phyloP scores from a whole-genome alignment of 37 sponge, comb jelly and placozoan species.

The Beroe forskalii region DNA sequence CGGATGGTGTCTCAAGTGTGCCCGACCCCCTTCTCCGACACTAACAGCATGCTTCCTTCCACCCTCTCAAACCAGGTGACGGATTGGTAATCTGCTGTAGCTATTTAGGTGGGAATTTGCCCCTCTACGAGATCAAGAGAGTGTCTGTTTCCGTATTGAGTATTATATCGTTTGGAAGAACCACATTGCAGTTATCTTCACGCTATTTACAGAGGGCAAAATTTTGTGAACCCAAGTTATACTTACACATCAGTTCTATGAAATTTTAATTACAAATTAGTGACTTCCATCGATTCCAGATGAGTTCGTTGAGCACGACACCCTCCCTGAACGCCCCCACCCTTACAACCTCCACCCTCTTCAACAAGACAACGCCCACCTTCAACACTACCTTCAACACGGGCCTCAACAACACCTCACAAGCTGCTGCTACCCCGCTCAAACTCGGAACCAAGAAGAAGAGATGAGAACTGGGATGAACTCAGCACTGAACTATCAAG shows the following conservation, averaged over 20 bases:
- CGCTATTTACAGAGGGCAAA: too few relatives aligned
- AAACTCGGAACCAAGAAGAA: conserved; percentile 28
- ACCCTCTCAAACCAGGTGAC: background rate
- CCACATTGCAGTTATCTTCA: too few relatives aligned
- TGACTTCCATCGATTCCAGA: too few relatives aligned
- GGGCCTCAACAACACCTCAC: background rate
- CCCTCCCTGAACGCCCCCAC: background rate
- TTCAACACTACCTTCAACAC: conserved; percentile 3
- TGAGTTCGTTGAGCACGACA: background rate
- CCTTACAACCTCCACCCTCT: conserved; percentile 5
- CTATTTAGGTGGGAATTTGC: too few relatives aligned
- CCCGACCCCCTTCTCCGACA: conserved; percentile 57
- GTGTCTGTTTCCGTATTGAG: too few relatives aligned
- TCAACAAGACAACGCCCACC: conserved; percentile 14
- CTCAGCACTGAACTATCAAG: too few relatives aligned
- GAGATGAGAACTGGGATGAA: conserved; percentile 5
- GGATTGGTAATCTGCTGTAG: too few relatives aligned
- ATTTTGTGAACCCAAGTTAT: too few relatives aligned
- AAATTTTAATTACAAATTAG: too few relatives aligned
- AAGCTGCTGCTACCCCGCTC: background rate
- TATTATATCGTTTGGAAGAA: too few relatives aligned
- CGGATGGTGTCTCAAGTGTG: conserved; percentile 52
- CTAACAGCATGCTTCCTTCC: conserved; percentile 28
- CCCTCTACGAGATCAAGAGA: too few relatives aligned
- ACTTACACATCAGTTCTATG: too few relatives aligned